Base-by-base conservation (phyloP, 2,888 invertebrate species). In the Yponomeuta plumbellus region DNA sequence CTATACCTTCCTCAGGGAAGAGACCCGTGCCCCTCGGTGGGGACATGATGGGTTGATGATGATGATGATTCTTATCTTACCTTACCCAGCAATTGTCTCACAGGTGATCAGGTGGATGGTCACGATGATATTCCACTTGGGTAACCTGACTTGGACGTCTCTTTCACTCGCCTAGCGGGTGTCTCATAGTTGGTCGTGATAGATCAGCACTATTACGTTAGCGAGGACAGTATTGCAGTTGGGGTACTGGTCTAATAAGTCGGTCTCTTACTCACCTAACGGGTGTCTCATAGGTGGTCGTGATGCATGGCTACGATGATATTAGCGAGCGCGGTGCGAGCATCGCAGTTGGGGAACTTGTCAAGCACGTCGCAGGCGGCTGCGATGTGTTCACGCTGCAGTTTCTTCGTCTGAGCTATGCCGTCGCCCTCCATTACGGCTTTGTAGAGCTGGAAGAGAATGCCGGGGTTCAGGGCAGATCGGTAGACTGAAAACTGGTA, bases 151-250 rank as follows among this genome's bases (percentile, higher is more conserved):
- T 2, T 5, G 34, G 0, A 8, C 8, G 8, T 3, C 4, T 34
- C 2, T 34, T 8, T 34, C 8, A 34, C 34, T 34, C 34, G 1
- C 34, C 34, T 34, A 34, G 34, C 34, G 34, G 34, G 8, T 34
- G 34, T 34, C 34, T 82, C 67, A 77, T 2, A 75, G 69, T 61
- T 80, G 81, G 52, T 86, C 82, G 34, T 95, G 95, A 75, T 96
- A 95, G 95, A 97, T 96, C 11, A 97, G 96, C 6, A 95, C 94
- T 64, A 97, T 96, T 72, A 98, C 97, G 83, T 97, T 97, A 66
- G 94, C 93, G 66, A 98, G 92, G 0, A 97, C 97, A 23, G 95
- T 96, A 84, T 97, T 97, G 66, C 95, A 96, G 73, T 94, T 92
- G 65, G 96, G 95, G 78, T 97, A 95, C 70, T 93, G 93, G 73